Conservation (phyloP, 2,113 vertebrate genomes). For the Pomatorhinus ruficollis region DNA sequence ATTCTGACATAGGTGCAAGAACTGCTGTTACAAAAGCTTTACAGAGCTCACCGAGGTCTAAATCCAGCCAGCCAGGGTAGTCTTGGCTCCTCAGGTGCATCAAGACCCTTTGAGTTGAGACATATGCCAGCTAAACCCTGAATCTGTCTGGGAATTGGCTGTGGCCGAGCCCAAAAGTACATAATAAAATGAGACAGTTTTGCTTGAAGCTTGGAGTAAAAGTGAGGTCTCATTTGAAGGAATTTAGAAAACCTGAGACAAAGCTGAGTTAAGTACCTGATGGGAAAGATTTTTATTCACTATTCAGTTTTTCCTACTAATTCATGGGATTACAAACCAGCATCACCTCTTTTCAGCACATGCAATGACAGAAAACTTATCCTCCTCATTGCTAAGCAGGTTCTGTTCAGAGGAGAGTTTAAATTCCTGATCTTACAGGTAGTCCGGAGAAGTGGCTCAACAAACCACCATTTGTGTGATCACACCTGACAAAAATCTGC, state of each 20-base stretch:
- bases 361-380: not conserved
- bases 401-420: not conserved
- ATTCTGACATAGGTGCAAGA: not conserved
- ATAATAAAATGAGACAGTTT: not conserved
- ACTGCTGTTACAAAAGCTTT: not conserved
- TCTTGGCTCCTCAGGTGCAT: not conserved
- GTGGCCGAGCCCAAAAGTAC: not conserved
- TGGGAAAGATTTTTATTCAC: not conserved
- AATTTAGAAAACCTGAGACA: not conserved
- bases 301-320: not conserved
- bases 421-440: not conserved
- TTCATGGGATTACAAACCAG: not conserved
- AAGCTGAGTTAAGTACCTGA: not conserved
- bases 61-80: rapidly evolving
- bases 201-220: not conserved
- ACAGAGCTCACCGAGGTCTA: not conserved
- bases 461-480: not conserved
- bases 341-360: not conserved
- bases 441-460: not conserved
- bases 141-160: not conserved
- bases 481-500: not conserved
- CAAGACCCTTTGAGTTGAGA: not conserved
- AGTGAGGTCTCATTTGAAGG: not conserved
- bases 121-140: not conserved
- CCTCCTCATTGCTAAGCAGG: not conserved